These are phyloP conservation scores for Whitmania pigra DNA, from an alignment of 1,140 invertebrate genomes.

Conservation along the genomic window DNA sequence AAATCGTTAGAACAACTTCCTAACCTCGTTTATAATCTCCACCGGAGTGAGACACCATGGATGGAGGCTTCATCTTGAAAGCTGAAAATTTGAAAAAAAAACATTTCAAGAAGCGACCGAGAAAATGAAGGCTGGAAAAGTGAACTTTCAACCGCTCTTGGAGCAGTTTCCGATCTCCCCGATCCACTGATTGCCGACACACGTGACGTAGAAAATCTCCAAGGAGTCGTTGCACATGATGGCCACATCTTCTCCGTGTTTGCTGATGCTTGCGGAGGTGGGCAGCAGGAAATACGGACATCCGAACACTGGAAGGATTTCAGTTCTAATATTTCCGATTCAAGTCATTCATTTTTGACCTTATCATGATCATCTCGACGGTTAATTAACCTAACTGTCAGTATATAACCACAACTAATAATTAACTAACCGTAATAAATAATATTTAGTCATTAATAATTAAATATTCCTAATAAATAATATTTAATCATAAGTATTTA, in stretches of 20 bases:
- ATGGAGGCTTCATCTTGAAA: background rate
- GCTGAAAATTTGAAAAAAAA: slow-evolving; percentile 6
- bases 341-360: no score
- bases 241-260: slow-evolving; percentile 16
- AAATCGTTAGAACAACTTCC: background rate
- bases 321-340: no score
- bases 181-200: slow-evolving; percentile 19
- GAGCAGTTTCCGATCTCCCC: slow-evolving; percentile 22
- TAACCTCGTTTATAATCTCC: slow-evolving; percentile 5
- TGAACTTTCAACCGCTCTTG: background rate
- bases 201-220: slow-evolving; percentile 24
- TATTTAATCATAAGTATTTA: no score
- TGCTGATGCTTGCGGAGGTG: slow-evolving; percentile 17
- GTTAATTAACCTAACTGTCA: no score
- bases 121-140: background rate
- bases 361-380: no score
- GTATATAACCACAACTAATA: no score
- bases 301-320: slow-evolving; percentile 20
- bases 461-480: no score
- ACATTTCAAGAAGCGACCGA: background rate
- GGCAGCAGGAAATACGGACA: slow-evolving; percentile 21
- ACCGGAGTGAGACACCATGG: background rate
- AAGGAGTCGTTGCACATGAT: slow-evolving; percentile 23
- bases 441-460: no score
- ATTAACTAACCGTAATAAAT: no score